phyloP scores from a whole-genome alignment of 2,797 vertebrate species.

The Coregonus ussuriensis region DNA sequence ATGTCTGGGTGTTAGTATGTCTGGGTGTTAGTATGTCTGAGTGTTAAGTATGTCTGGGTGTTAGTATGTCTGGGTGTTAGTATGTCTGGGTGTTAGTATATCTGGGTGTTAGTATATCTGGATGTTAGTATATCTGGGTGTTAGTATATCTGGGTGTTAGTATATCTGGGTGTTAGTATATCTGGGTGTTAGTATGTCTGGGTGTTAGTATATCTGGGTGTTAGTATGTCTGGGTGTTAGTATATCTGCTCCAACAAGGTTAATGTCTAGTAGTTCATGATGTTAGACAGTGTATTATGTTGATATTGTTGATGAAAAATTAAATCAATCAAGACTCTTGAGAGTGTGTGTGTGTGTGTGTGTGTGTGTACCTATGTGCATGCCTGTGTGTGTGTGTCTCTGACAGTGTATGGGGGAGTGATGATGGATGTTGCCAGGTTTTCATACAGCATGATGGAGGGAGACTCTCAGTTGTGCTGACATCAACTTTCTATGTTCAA shows the following conservation, averaged over 20 bases:
- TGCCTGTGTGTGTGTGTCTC: not conserved
- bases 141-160: too few relatives aligned
- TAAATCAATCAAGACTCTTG: not conserved
- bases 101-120: too few relatives aligned
- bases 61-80: too few relatives aligned
- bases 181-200: too few relatives aligned
- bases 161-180: too few relatives aligned
- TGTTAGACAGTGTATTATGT: not conserved
- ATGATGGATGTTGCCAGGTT: constrained; percentile 72
- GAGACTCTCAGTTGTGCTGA: constrained; percentile 75
- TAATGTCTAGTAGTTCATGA: not conserved
- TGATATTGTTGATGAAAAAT: constrained; percentile 1
- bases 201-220: too few relatives aligned
- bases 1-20: too few relatives aligned
- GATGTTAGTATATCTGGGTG: too few relatives aligned
- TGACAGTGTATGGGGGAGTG: constrained; percentile 26
- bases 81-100: too few relatives aligned
- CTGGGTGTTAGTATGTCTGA: too few relatives aligned
- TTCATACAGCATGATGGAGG: constrained; percentile 73
- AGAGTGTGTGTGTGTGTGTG: constrained; percentile 7
- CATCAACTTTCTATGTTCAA: constrained; percentile 64
- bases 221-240: too few relatives aligned
- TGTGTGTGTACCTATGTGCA: not conserved
- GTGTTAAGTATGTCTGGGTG: too few relatives aligned
- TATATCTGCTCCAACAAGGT: not conserved